Percentiles rank a stretch among this genome's conserved stretches.
These are phyloP conservation scores for Amblyjoppa fuscipennis DNA, from an alignment of 2,888 invertebrate genomes.

Conservation along the genomic window DNA sequence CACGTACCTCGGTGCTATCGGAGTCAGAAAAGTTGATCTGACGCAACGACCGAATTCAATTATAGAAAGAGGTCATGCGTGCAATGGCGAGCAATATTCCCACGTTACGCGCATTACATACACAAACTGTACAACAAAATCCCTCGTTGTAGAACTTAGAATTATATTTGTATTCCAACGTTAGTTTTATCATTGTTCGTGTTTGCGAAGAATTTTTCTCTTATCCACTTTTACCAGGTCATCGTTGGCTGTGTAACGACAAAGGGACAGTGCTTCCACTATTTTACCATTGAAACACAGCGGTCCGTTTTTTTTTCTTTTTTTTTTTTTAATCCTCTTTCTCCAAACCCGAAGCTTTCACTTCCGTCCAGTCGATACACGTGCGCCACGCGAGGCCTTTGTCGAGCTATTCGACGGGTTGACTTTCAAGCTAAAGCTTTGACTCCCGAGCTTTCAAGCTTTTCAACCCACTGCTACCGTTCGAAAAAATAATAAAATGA, in stretches of 20 bases:
- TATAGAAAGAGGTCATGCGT: conserved; percentile 51
- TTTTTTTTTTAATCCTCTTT: neutral
- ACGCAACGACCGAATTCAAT: conserved; percentile 54
- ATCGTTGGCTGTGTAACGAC: neutral
- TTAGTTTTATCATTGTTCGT: neutral
- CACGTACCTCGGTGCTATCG: conserved; percentile 14
- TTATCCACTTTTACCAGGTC: neutral
- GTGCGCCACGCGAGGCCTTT: conserved; percentile 29
- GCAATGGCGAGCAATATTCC: conserved; percentile 22
- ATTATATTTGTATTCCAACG: neutral
- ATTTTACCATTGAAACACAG: neutral
- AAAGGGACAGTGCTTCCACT: neutral
- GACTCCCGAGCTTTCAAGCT: conserved; percentile 33
- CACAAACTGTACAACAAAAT: neutral
- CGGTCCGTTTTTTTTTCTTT: neutral
- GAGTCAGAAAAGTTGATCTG: conserved; percentile 38
- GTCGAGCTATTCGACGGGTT: conserved; percentile 35
- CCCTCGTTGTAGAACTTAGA: neutral
- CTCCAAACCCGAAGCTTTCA: conserved; percentile 13
- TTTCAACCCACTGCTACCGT: neutral
- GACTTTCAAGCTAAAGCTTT: conserved; percentile 41
- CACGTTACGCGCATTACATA: conserved; percentile 10
- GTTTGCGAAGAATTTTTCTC: neutral
- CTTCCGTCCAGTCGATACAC: conserved; percentile 6
- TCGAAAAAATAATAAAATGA: neutral